Percentiles rank a stretch among this genome's conserved stretches.
Conservation (phyloP, 2,888 invertebrate genomes). For the Diloba caeruleocephala region DNA sequence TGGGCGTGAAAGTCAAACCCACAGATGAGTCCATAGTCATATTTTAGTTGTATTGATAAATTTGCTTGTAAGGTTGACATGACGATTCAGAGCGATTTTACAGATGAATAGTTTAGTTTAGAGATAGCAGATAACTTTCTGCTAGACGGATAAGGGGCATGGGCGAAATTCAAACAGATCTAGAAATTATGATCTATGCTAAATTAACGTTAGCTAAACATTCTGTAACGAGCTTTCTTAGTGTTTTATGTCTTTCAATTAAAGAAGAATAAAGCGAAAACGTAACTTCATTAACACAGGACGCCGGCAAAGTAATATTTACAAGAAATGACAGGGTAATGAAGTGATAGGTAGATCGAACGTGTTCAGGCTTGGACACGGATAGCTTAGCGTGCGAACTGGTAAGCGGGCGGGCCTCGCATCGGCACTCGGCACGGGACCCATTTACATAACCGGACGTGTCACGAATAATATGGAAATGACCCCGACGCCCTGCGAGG, state of each 20-base stretch:
- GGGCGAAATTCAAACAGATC: slow-evolving; percentile 26
- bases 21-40: slow-evolving; percentile 11
- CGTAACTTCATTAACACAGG: slow-evolving; percentile 34
- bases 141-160: slow-evolving; percentile 21
- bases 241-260: slow-evolving; percentile 12
- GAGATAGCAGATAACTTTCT: slow-evolving; percentile 23
- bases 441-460: slow-evolving; percentile 86
- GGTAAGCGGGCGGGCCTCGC: slow-evolving; percentile 44
- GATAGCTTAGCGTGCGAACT: slow-evolving; percentile 58
- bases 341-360: slow-evolving; percentile 63
- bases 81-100: slow-evolving; percentile 13
- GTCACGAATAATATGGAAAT: slow-evolving; percentile 87
- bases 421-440: slow-evolving; percentile 59
- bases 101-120: no score
- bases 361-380: slow-evolving; percentile 60
- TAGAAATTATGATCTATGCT: slow-evolving; percentile 30
- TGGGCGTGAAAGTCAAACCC: slow-evolving; percentile 1
- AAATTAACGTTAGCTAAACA: slow-evolving; percentile 25
- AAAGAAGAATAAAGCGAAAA: slow-evolving; percentile 3
- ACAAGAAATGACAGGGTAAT: slow-evolving; percentile 49
- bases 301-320: slow-evolving; percentile 30
- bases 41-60: slow-evolving; percentile 16
- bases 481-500: slow-evolving; percentile 65
- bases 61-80: slow-evolving; percentile 3
- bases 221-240: slow-evolving; percentile 15